phyloP scores from a whole-genome alignment of 2,797 vertebrate species.

The Lacerta agilis region DNA sequence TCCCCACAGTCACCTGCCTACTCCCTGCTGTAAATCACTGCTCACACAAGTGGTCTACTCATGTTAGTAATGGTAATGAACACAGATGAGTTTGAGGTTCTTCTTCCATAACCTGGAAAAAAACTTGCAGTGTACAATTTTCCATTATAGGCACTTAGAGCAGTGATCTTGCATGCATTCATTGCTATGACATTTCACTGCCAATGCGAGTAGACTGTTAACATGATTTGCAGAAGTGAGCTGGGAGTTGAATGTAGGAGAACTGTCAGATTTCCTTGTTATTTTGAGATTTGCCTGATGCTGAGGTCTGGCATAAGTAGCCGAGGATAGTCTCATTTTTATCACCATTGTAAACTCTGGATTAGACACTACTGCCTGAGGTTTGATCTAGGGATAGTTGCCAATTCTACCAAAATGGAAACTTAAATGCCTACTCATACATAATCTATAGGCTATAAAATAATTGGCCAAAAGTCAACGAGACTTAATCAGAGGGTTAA shows the following conservation, averaged over 20 bases:
- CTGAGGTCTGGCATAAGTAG: not conserved
- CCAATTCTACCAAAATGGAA: not conserved
- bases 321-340: not conserved
- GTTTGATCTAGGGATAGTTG: not conserved
- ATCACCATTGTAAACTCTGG: not conserved
- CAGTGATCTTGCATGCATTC: not conserved
- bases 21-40: not conserved
- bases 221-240: not conserved
- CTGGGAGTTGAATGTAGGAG: not conserved
- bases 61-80: not conserved
- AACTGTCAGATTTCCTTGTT: not conserved
- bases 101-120: not conserved
- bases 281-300: not conserved
- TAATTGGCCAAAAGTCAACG: conserved; percentile 22
- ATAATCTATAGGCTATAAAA: conserved; percentile 10
- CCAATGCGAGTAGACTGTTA: not conserved
- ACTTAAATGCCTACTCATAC: not conserved
- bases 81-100: not conserved
- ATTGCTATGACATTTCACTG: not conserved
- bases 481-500: conserved; percentile 23
- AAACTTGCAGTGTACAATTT: not conserved
- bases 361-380: not conserved
- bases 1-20: not conserved
- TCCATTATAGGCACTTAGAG: not conserved
- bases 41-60: not conserved